These are phyloP conservation scores for Mus minutoides DNA, from an alignment of 2,797 vertebrate species.

Conservation along the genomic window DNA sequence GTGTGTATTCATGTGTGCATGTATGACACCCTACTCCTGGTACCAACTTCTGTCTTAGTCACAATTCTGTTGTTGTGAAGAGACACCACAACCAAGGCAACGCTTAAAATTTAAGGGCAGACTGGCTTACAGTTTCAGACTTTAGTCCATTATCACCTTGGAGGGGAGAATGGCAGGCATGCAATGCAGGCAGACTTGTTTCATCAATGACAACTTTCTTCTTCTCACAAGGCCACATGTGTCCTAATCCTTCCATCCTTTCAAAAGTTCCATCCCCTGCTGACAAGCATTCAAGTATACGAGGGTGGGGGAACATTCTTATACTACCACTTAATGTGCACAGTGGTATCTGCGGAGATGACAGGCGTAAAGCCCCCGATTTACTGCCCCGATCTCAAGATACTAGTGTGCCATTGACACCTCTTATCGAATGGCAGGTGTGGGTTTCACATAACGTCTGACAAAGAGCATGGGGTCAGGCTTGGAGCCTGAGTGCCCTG, in stretches of 20 bases:
- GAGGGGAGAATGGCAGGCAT: neutral
- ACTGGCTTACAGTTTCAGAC: neutral
- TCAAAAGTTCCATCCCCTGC: neutral
- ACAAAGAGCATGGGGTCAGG: neutral
- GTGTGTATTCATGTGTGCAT: neutral
- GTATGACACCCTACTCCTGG: neutral
- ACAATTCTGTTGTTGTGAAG: neutral
- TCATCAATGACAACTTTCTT: neutral
- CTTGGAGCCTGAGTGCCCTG: neutral
- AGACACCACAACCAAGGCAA: neutral
- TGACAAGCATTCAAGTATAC: neutral
- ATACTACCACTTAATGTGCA: neutral
- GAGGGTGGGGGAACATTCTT: neutral
- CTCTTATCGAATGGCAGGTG: neutral
- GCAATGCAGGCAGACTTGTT: neutral
- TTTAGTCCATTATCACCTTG: neutral
- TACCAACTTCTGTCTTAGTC: neutral
- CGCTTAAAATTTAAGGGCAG: neutral
- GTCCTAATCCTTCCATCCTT: neutral
- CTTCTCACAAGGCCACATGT: neutral
- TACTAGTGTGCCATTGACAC: neutral
- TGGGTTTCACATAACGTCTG: neutral
- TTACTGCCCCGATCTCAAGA: neutral
- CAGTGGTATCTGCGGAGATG: neutral
- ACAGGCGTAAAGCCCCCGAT: neutral